A percentile compares a stretch with the other conserved stretches of the same genome.
Evolutionary conservation across 1,140 invertebrate genomes (phyloP).

Genomic region (Drosophila pachea): DNA sequence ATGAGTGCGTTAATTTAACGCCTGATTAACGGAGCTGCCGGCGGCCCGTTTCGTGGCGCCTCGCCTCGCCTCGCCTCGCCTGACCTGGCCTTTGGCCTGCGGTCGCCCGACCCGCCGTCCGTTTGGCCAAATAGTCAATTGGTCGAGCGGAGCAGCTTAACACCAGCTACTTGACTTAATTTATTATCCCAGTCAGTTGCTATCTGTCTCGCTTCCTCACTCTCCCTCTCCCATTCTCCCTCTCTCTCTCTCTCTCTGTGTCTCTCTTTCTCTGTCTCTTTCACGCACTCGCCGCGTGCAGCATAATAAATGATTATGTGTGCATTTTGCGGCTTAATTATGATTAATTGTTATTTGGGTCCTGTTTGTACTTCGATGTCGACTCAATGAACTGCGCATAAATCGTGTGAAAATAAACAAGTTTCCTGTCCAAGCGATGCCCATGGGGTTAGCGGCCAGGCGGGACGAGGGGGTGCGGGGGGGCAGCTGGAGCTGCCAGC

Average conservation of each 20-base stretch:
- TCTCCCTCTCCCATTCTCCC: not conserved
- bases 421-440: not conserved
- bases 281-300: not conserved
- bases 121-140: conserved; percentile 37
- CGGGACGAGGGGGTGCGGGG: not conserved
- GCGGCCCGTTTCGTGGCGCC: conserved; percentile 37
- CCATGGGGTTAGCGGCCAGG: not conserved
- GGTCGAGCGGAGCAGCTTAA: conserved; percentile 23
- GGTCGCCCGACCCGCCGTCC: conserved; percentile 5
- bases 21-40: conserved; percentile 63
- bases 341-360: conserved; percentile 68
- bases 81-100: conserved; percentile 15
- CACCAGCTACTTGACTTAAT: conserved; percentile 42
- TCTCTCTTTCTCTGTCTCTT: not conserved
- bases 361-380: conserved; percentile 51
- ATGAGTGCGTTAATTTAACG: conserved; percentile 76
- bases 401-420: conserved; percentile 31
- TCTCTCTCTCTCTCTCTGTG: not conserved
- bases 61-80: no score
- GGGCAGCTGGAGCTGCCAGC: not conserved
- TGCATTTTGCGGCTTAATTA: conserved; percentile 60
- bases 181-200: conserved; percentile 32
- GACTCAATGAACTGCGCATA: conserved; percentile 54
- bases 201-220: not conserved
- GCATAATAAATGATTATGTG: conserved; percentile 51